Evolutionary conservation across 2,888 invertebrate species (phyloP).

Genomic region (Acanthosepion lycidas): DNA sequence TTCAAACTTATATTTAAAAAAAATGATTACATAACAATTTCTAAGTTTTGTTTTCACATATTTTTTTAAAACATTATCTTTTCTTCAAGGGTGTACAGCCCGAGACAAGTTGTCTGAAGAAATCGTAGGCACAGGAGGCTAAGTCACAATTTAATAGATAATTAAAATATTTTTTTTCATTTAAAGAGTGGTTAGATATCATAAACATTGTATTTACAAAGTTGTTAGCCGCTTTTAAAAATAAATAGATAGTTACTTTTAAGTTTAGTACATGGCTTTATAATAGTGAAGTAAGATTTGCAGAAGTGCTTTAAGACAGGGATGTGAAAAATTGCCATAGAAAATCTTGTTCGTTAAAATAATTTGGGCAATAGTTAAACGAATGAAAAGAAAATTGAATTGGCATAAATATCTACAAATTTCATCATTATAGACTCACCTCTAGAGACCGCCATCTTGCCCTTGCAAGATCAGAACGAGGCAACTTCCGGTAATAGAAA

Average conservation of each 20-base stretch:
- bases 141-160: not conserved
- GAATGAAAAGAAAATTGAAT: not conserved
- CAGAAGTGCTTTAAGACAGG: not conserved
- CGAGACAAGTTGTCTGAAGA: too few relatives aligned
- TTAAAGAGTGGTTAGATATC: not conserved
- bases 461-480: constrained; percentile 42
- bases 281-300: not conserved
- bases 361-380: not conserved
- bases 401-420: not conserved
- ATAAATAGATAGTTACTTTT: not conserved
- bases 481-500: constrained; percentile 42
- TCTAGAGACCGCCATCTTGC: constrained; percentile 44
- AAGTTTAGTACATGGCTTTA: not conserved
- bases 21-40: too few relatives aligned
- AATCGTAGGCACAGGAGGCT: too few relatives aligned
- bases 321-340: not conserved
- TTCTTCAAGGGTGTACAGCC: too few relatives aligned
- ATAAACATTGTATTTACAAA: not conserved
- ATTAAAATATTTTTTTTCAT: not conserved
- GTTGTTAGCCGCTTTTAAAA: not conserved
- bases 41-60: too few relatives aligned
- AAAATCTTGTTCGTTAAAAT: not conserved
- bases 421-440: constrained; percentile 5
- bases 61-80: too few relatives aligned
- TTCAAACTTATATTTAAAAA: too few relatives aligned